phyloP scores from a whole-genome alignment of 2,888 invertebrate genomes.

The Lottia gigantea region DNA sequence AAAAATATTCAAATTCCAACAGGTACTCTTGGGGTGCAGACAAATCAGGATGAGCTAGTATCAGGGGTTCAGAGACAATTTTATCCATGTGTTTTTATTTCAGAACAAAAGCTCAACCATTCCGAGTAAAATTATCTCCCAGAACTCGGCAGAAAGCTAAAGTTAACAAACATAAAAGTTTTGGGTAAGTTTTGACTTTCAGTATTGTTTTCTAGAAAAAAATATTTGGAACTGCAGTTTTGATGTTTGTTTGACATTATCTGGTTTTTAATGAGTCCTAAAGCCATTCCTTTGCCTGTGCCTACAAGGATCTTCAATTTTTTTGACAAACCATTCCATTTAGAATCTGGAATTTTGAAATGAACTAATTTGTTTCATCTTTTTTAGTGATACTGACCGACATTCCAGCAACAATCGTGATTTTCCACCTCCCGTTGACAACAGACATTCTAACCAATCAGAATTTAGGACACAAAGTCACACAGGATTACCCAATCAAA shows the following conservation, averaged over 20 bases:
- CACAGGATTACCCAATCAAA: conserved; percentile 1
- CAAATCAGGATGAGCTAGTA: too few relatives aligned
- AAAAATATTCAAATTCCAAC: too few relatives aligned
- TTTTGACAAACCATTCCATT: too few relatives aligned
- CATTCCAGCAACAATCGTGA: conserved; percentile 4
- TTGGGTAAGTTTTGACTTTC: conserved; percentile 44
- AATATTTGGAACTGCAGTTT: too few relatives aligned
- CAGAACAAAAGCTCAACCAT: conserved; percentile 59
- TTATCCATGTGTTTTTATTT: conserved; percentile 9
- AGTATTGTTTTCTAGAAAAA: neutral
- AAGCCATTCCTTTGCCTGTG: too few relatives aligned
- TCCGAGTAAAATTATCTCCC: conserved; percentile 54
- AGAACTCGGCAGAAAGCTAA: conserved; percentile 53
- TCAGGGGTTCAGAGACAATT: too few relatives aligned
- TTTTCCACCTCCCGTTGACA: neutral
- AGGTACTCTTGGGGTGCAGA: too few relatives aligned
- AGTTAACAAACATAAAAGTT: conserved; percentile 50
- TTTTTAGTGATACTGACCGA: neutral
- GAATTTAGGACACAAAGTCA: neutral
- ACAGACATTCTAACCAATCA: neutral
- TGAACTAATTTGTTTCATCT: neutral
- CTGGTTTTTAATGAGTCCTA: too few relatives aligned
- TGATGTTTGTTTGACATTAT: too few relatives aligned
- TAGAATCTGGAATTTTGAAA: too few relatives aligned
- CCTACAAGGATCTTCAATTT: too few relatives aligned